phyloP scores from a whole-genome alignment of 1,140 invertebrate species.

The Drosophila pseudoobscura region DNA sequence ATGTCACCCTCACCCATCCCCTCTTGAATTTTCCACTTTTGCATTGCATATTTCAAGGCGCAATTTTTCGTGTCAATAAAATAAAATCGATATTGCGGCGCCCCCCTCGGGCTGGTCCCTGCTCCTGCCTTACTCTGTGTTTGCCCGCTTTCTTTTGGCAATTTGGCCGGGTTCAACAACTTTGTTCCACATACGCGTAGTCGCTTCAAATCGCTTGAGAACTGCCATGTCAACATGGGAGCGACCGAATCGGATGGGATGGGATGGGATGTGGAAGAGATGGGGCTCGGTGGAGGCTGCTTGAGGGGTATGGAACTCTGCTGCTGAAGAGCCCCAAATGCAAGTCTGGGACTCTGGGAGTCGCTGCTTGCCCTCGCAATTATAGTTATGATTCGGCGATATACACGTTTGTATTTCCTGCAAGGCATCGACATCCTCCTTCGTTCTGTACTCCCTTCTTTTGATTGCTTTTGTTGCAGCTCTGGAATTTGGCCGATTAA shows the following conservation, averaged over 20 bases:
- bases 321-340: constrained; percentile 13
- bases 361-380: constrained; percentile 29
- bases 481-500: no score
- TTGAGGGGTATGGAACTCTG: constrained; percentile 7
- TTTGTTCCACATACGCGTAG: constrained; percentile 55
- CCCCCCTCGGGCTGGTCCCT: no score
- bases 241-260: neutral
- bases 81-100: constrained; percentile 64
- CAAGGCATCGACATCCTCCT: no score
- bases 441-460: no score
- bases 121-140: constrained; percentile 1
- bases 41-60: constrained; percentile 76
- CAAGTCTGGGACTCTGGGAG: constrained; percentile 24
- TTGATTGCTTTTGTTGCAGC: no score
- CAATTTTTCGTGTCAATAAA: constrained; percentile 77
- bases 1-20: neutral
- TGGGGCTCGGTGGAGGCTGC: neutral
- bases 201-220: constrained; percentile 6
- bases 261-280: neutral
- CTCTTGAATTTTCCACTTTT: constrained; percentile 60
- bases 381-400: constrained; percentile 29
- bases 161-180: constrained; percentile 60
- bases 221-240: constrained; percentile 22
- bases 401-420: no score
- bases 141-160: constrained; percentile 23